These are phyloP conservation scores for Danionella cerebrum DNA, from an alignment of 2,113 vertebrate genomes.

Conservation along the genomic window DNA sequence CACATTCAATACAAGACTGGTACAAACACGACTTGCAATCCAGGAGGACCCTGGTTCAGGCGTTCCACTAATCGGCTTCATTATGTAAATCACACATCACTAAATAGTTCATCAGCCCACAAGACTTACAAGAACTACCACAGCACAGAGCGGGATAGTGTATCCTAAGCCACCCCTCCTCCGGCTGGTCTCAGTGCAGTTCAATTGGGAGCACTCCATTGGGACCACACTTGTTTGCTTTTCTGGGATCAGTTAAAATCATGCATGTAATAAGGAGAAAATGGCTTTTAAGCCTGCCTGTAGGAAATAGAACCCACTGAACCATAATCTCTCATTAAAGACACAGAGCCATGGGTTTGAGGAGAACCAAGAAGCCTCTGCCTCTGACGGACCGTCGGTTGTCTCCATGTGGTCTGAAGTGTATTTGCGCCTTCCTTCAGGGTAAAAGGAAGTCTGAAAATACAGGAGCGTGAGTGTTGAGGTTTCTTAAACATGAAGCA, in stretches of 20 bases:
- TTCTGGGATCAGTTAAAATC: slow-evolving; percentile 82
- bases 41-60: too few species aligned
- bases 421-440: too few species aligned
- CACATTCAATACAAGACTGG: too few species aligned
- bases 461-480: too few species aligned
- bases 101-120: not conserved
- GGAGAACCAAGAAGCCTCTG: not conserved
- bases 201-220: slow-evolving; percentile 56
- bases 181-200: not conserved
- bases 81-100: too few species aligned
- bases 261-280: slow-evolving; percentile 81
- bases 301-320: slow-evolving; percentile 79
- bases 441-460: too few species aligned
- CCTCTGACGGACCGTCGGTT: not conserved
- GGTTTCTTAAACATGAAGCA: too few species aligned
- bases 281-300: slow-evolving; percentile 79
- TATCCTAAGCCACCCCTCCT: not conserved
- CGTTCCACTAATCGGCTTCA: too few species aligned
- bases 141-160: slow-evolving; percentile 43
- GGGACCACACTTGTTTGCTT: slow-evolving; percentile 78
- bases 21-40: too few species aligned
- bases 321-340: slow-evolving; percentile 85
- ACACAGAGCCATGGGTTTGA: slow-evolving; percentile 49
- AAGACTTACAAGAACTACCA: not conserved
- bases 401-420: not conserved